phyloP scores from a whole-genome alignment of 2,797 vertebrate species.

The Trachops cirrhosus region DNA sequence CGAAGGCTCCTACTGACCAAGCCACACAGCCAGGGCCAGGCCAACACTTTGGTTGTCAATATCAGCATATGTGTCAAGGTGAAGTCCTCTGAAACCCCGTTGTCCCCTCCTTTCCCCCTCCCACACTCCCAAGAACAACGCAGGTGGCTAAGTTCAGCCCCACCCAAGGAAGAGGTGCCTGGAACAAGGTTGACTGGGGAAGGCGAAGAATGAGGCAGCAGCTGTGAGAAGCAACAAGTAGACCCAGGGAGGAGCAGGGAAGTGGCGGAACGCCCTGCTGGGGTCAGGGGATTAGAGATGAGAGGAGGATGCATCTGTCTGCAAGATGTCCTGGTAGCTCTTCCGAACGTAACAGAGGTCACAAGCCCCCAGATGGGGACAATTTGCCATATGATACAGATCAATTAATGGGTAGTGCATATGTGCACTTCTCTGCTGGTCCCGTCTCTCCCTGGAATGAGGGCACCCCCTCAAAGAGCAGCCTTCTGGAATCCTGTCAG shows the following conservation, averaged over 20 bases:
- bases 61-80: background rate
- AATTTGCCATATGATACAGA: background rate
- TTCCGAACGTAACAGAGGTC: background rate
- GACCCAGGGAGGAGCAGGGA: fast-evolving
- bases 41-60: background rate
- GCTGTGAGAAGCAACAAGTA: background rate
- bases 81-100: background rate
- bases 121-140: background rate
- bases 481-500: background rate
- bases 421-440: background rate
- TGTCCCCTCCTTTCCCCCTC: fast-evolving
- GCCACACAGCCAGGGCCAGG: too few species aligned
- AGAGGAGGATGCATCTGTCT: background rate
- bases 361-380: background rate
- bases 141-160: background rate
- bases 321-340: background rate
- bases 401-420: background rate
- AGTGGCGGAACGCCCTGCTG: fast-evolving
- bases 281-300: background rate
- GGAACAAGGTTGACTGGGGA: background rate
- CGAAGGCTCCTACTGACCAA: too few species aligned
- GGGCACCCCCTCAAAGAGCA: background rate
- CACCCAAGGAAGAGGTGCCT: background rate
- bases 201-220: background rate
- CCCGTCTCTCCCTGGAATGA: background rate